Percentiles rank a stretch among this genome's conserved stretches.
phyloP scores from a whole-genome alignment of 1,140 invertebrate genomes.

The Drosophila ficusphila region DNA sequence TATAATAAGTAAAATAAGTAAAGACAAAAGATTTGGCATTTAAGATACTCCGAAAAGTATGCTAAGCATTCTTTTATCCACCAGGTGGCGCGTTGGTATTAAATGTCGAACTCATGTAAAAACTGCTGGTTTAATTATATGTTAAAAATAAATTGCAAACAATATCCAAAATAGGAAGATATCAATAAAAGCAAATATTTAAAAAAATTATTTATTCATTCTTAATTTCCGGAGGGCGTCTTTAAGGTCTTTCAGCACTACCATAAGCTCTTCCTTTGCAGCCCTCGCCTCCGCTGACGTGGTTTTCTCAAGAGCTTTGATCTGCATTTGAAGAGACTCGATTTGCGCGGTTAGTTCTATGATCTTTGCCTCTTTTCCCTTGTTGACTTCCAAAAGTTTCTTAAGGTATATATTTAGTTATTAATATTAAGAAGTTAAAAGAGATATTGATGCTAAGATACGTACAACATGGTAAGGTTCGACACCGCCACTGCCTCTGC shows the following conservation, averaged over 20 bases:
- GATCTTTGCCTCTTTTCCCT: conserved; percentile 22
- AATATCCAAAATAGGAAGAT: background rate
- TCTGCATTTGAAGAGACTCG: conserved; percentile 9
- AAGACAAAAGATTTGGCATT: too few relatives aligned
- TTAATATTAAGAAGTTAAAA: background rate
- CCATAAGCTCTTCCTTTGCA: background rate
- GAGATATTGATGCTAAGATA: background rate
- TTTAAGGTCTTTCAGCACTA: conserved; percentile 9
- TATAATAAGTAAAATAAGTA: too few relatives aligned
- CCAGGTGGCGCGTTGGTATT: background rate
- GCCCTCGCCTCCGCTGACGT: background rate
- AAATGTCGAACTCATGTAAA: background rate
- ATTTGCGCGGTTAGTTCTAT: conserved; percentile 19
- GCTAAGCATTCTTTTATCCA: background rate
- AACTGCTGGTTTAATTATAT: too few relatives aligned
- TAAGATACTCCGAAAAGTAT: conserved; percentile 31
- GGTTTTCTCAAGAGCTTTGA: background rate
- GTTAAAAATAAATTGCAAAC: background rate
- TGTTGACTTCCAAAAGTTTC: conserved; percentile 15
- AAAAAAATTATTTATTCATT: conserved; percentile 8
- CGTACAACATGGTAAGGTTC: conserved; percentile 12
- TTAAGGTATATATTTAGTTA: background rate
- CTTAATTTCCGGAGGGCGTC: conserved; percentile 11
- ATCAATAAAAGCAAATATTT: background rate
- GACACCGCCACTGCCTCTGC: conserved; percentile 3